Conservation (phyloP, 2,797 vertebrate species). For the Vespertilio murinus region DNA sequence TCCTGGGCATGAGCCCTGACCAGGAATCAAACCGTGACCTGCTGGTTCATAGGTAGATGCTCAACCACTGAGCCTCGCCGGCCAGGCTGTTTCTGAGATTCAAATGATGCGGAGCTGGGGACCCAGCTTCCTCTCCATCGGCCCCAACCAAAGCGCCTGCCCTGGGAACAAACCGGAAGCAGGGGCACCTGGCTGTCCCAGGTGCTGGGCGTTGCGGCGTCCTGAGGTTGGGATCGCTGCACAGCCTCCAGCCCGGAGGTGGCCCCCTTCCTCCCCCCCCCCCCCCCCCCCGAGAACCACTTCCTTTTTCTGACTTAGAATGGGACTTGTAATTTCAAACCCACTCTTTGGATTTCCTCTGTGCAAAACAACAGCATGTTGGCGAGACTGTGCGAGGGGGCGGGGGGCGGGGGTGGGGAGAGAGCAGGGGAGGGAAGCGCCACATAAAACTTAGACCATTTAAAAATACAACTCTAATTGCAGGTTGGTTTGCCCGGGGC, state of each 20-base stretch:
- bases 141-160: background rate
- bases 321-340: slow-evolving; percentile 75
- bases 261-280: background rate
- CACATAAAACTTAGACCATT: slow-evolving; percentile 69
- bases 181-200: background rate
- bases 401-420: background rate
- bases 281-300: slow-evolving; percentile 39
- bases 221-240: background rate
- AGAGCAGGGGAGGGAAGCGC: background rate
- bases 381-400: slow-evolving; percentile 34
- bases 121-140: slow-evolving; percentile 22
- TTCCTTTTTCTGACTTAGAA: slow-evolving; percentile 70
- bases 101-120: slow-evolving; percentile 20
- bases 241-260: slow-evolving; percentile 9
- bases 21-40: no score
- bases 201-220: background rate
- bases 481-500: slow-evolving; percentile 64
- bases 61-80: no score
- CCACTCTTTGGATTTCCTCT: slow-evolving; percentile 76
- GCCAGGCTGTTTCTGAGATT: slow-evolving; percentile 53
- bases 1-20: no score
- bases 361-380: slow-evolving; percentile 73
- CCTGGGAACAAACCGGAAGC: slow-evolving; percentile 44
- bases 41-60: no score
- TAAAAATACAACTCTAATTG: slow-evolving; percentile 79